A percentile compares a stretch with the other conserved stretches of the same genome.
Evolutionary conservation across 2,888 invertebrate genomes (phyloP).

Genomic region (Scrobipalpa costella): DNA sequence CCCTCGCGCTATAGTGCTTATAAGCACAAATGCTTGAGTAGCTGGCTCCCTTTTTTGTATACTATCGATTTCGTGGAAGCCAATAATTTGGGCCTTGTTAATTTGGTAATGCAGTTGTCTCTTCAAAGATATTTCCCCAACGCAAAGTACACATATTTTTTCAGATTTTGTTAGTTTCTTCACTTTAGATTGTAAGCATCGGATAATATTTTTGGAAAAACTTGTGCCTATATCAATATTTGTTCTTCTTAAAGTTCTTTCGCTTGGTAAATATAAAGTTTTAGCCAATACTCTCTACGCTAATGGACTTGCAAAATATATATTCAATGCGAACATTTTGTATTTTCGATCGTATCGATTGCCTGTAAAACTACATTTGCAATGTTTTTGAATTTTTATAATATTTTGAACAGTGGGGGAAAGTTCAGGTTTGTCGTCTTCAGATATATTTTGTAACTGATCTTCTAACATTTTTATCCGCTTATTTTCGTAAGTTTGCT

Average conservation of each 20-base stretch:
- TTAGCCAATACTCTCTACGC: constrained; percentile 27
- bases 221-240: not conserved
- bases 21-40: constrained; percentile 27
- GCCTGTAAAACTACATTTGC: constrained; percentile 13
- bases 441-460: too few species aligned
- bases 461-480: too few species aligned
- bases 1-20: constrained; percentile 25
- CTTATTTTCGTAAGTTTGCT: constrained; percentile 1
- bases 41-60: constrained; percentile 24
- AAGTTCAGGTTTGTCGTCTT: constrained; percentile 13
- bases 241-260: not conserved
- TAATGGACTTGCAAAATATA: constrained; percentile 30
- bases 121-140: constrained; percentile 28
- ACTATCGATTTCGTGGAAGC: constrained; percentile 30
- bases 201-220: not conserved
- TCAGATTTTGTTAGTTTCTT: not conserved
- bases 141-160: constrained; percentile 26
- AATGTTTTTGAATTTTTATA: constrained; percentile 18
- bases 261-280: constrained; percentile 25
- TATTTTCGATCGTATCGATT: constrained; percentile 28
- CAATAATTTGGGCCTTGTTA: constrained; percentile 29
- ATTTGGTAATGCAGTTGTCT: constrained; percentile 28
- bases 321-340: constrained; percentile 28
- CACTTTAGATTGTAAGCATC: not conserved
- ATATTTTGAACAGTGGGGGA: constrained; percentile 16